These are phyloP conservation scores for Dendrolimus punctatus DNA, from an alignment of 1,140 invertebrate genomes.

Conservation along the genomic window DNA sequence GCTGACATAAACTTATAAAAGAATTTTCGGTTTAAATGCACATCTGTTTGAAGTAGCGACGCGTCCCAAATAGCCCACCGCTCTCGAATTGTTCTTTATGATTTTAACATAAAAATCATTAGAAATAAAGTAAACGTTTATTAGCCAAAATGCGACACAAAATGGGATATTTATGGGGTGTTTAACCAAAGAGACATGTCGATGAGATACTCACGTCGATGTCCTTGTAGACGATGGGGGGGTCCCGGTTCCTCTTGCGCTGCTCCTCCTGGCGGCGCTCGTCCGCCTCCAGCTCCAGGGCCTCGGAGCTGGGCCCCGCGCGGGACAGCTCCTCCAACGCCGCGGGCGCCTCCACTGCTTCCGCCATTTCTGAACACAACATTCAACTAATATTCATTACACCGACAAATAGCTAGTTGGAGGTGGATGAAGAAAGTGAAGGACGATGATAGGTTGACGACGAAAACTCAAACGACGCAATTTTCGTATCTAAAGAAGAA, in stretches of 20 bases:
- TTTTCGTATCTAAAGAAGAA: no score
- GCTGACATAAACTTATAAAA: no score
- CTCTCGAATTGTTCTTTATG: no score
- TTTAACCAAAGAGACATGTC: not conserved
- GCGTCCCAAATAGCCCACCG: no score
- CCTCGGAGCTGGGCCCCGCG: conserved; percentile 50
- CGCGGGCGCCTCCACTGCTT: conserved; percentile 47
- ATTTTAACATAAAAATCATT: no score
- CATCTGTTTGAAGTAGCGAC: no score
- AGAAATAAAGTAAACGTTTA: no score
- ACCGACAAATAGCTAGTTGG: not conserved
- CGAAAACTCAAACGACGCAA: not conserved
- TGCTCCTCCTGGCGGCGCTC: conserved; percentile 79
- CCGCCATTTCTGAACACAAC: conserved; percentile 53
- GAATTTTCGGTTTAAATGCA: no score
- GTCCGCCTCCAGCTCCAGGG: conserved; percentile 76
- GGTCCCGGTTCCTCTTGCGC: conserved; percentile 82
- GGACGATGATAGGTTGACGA: conserved; percentile 1
- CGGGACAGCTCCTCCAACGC: conserved; percentile 31
- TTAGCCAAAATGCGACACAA: no score
- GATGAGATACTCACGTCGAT: conserved; percentile 74
- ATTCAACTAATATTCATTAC: not conserved
- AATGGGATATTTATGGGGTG: no score
- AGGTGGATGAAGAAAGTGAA: not conserved
- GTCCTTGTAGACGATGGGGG: conserved; percentile 88